Conservation (phyloP, 2,113 vertebrate genomes). For the Gymnobelideus leadbeateri region DNA sequence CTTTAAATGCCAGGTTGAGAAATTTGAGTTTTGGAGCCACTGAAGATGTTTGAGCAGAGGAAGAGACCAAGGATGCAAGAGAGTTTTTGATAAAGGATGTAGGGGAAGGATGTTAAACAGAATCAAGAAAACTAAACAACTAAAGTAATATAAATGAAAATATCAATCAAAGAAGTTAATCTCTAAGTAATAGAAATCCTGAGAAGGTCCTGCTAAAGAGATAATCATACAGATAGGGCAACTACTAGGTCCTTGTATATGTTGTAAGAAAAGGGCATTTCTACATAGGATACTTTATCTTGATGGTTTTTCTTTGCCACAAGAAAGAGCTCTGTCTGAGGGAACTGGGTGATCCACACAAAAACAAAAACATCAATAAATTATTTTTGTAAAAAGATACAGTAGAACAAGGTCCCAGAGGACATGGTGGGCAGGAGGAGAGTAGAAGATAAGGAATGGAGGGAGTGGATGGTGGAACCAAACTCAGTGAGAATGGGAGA, state of each 20-base stretch:
- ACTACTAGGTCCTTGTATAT: not conserved
- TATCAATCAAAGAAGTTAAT: not conserved
- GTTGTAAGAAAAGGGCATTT: not conserved
- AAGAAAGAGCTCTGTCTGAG: not conserved
- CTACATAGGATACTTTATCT: not conserved
- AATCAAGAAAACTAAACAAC: too few relatives aligned
- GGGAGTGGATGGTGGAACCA: not conserved
- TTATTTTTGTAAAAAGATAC: not conserved
- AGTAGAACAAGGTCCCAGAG: not conserved
- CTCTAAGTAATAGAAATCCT: not conserved
- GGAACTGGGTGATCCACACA: not conserved
- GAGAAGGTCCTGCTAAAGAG: not conserved
- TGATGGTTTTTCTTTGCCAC: not conserved
- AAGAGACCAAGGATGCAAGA: not conserved
- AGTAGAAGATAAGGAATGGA: not conserved
- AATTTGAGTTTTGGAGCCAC: not conserved
- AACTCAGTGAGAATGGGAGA: not conserved
- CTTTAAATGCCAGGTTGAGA: not conserved
- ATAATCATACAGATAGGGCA: not conserved
- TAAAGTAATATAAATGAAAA: not conserved
- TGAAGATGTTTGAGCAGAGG: not conserved
- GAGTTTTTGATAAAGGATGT: not conserved
- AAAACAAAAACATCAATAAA: not conserved
- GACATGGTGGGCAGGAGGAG: too few relatives aligned
- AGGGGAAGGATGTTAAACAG: not conserved